Conservation (phyloP, 2,113 vertebrate genomes). For the Cranoglanis bouderius region DNA sequence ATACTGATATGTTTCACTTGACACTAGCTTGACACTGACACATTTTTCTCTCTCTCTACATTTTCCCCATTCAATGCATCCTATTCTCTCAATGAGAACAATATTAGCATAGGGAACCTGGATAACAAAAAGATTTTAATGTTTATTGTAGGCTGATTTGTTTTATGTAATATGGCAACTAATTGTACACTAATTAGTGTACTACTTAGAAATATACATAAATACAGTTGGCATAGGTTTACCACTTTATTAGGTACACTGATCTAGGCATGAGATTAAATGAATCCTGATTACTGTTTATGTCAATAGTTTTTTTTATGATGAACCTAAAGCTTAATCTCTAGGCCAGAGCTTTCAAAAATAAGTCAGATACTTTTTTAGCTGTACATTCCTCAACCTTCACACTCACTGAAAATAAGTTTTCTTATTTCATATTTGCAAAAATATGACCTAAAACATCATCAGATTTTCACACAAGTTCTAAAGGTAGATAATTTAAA, state of each 20-base stretch:
- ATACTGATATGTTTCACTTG: not conserved
- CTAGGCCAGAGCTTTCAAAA: not conserved
- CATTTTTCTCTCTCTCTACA: not conserved
- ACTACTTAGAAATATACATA: not conserved
- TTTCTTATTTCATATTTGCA: not conserved
- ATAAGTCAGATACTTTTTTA: not conserved
- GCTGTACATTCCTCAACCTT: not conserved
- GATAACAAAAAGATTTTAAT: too few relatives aligned
- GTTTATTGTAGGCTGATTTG: not conserved
- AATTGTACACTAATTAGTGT: not conserved
- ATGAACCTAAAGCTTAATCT: not conserved
- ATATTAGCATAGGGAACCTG: not conserved
- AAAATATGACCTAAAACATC: too few relatives aligned
- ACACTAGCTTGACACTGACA: not conserved
- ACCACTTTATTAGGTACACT: not conserved
- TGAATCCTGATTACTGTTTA: not conserved
- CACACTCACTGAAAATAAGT: not conserved
- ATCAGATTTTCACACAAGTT: too few relatives aligned
- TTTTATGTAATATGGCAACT: not conserved
- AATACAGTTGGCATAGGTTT: not conserved
- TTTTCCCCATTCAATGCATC: not conserved
- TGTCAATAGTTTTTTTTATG: not conserved
- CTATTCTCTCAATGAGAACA: not conserved
- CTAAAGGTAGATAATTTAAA: too few relatives aligned
- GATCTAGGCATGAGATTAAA: not conserved